A percentile compares a stretch with the other conserved stretches of the same genome.
phyloP scores from a whole-genome alignment of 2,797 vertebrate species.

The Alauda arvensis region DNA sequence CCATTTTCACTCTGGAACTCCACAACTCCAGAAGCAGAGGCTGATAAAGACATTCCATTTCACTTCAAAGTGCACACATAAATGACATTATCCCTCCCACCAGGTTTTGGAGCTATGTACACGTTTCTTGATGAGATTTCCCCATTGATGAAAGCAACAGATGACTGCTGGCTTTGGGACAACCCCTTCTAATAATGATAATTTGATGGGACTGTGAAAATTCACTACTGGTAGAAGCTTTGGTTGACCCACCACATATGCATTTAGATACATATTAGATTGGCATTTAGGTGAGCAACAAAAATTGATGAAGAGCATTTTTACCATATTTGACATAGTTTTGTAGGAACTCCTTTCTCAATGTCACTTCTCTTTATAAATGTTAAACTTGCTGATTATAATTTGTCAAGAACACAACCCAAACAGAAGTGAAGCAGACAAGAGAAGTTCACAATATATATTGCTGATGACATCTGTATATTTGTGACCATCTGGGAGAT shows the following conservation, averaged over 20 bases:
- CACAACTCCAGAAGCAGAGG: background rate
- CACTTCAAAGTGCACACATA: background rate
- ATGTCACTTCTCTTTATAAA: background rate
- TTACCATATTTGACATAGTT: background rate
- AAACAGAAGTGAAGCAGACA: background rate
- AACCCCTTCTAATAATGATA: background rate
- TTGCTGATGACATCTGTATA: slow-evolving; percentile 15
- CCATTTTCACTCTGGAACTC: background rate
- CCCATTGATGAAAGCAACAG: background rate
- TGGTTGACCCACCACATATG: background rate
- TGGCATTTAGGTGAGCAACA: background rate
- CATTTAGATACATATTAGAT: background rate
- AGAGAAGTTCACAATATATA: background rate
- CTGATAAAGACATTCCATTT: background rate
- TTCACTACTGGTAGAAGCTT: background rate
- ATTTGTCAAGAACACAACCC: background rate
- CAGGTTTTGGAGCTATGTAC: background rate
- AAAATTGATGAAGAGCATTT: background rate
- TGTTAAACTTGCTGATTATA: background rate
- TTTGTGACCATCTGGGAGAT: slow-evolving; percentile 28
- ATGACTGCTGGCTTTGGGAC: background rate
- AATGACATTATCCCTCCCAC: background rate
- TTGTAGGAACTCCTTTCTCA: background rate
- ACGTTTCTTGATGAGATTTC: background rate
- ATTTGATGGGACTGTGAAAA: background rate